A percentile compares a stretch with the other conserved stretches of the same genome.
phyloP scores from a whole-genome alignment of 1,140 invertebrate genomes.

The Mya arenaria region DNA sequence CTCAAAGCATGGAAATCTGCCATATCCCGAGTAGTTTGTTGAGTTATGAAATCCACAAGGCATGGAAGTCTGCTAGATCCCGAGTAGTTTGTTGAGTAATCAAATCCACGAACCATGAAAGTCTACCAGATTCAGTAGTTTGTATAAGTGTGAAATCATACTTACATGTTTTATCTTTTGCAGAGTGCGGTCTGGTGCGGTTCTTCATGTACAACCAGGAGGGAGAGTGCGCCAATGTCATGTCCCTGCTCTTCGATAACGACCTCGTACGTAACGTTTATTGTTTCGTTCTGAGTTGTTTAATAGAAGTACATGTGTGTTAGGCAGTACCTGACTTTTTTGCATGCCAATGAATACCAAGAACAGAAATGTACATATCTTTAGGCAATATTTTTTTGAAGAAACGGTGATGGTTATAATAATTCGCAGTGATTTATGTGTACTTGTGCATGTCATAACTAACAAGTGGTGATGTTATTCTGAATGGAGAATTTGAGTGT shows the following conservation, averaged over 20 bases:
- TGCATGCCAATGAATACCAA: neutral
- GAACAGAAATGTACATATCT: neutral
- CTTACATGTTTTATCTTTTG: neutral
- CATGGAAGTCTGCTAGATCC: too few relatives aligned
- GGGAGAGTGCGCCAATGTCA: conserved; percentile 13
- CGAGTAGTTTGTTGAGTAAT: too few relatives aligned
- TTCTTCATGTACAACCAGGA: conserved; percentile 32
- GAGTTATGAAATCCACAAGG: too few relatives aligned
- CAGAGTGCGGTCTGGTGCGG: conserved; percentile 38
- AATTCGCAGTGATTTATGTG: neutral
- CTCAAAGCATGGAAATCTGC: too few relatives aligned
- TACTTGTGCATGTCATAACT: neutral
- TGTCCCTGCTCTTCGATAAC: conserved; percentile 34
- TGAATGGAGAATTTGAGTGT: too few relatives aligned
- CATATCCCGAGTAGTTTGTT: too few relatives aligned
- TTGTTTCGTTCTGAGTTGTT: neutral
- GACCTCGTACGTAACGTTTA: conserved; percentile 9
- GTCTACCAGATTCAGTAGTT: too few relatives aligned
- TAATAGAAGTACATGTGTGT: neutral
- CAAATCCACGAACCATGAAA: too few relatives aligned
- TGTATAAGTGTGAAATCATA: too few relatives aligned
- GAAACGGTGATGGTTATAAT: neutral
- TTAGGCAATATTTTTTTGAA: neutral
- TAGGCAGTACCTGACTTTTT: neutral
- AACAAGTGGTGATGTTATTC: too few relatives aligned